A percentile compares a stretch with the other conserved stretches of the same genome.
Evolutionary conservation across 2,797 vertebrate genomes (phyloP).

Genomic region (Threskiornis aethiopicus): DNA sequence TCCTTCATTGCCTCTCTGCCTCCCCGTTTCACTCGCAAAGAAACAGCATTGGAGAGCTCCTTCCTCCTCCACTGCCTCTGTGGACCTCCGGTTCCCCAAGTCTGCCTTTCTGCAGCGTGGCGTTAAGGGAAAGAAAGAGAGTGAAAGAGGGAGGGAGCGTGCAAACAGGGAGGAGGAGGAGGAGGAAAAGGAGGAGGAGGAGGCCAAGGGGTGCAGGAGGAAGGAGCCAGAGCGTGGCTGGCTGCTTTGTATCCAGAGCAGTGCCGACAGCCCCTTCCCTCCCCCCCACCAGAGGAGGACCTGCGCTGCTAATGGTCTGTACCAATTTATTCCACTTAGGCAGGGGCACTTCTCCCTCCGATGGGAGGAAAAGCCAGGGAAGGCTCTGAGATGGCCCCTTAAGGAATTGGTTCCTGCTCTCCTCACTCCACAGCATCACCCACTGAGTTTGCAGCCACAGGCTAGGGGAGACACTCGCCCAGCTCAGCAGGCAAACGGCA

Average conservation of each 20-base stretch:
- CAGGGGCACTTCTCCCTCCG: slow-evolving; percentile 76
- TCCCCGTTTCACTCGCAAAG: neutral
- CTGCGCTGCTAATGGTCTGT: slow-evolving; percentile 83
- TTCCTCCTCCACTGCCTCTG: neutral
- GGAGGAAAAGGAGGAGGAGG: neutral
- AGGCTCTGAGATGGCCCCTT: slow-evolving; percentile 13
- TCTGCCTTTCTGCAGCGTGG: slow-evolving; percentile 38
- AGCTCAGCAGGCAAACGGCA: slow-evolving; percentile 37
- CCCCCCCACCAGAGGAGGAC: slow-evolving; percentile 60
- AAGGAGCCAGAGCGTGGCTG: slow-evolving; percentile 74
- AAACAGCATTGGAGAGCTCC: neutral
- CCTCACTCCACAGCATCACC: neutral
- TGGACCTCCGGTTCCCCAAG: neutral
- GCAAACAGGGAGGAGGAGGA: neutral
- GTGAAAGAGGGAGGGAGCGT: slow-evolving; percentile 16
- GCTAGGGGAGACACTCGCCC: neutral
- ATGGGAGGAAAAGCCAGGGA: neutral
- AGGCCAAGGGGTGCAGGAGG: slow-evolving; percentile 52
- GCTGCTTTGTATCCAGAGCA: slow-evolving; percentile 83
- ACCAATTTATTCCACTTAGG: slow-evolving; percentile 85
- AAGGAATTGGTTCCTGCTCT: slow-evolving; percentile 44
- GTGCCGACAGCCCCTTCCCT: slow-evolving; percentile 52
- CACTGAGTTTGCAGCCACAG: neutral
- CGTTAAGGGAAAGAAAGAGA: slow-evolving; percentile 24
- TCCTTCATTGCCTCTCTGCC: neutral